Conservation (phyloP, 2,888 invertebrate genomes). For the Cantharis nigra region DNA sequence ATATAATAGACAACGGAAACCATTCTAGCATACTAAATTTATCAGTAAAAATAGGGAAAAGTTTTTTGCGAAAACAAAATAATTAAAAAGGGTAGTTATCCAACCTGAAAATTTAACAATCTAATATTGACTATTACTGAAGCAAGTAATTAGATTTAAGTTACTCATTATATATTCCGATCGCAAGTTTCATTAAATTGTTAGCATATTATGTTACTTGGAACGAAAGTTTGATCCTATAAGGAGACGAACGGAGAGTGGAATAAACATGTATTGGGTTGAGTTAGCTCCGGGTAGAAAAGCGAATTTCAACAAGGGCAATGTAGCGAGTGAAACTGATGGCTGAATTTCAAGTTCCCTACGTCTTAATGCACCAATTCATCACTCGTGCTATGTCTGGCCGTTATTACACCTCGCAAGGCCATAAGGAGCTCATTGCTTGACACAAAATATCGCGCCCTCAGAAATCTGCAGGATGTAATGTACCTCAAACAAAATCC, state of each 20-base stretch:
- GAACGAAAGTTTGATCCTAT: constrained; percentile 26
- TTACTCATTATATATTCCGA: constrained; percentile 19
- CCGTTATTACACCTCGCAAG: constrained; percentile 41
- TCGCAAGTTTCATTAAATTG: constrained; percentile 20
- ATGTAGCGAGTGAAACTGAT: constrained; percentile 54
- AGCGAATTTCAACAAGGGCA: constrained; percentile 37
- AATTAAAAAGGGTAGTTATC: background rate
- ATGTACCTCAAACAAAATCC: constrained; percentile 25
- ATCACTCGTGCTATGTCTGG: constrained; percentile 48
- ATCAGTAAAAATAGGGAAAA: background rate
- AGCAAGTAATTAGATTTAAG: constrained; percentile 2
- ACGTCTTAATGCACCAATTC: constrained; percentile 53
- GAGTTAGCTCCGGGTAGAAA: constrained; percentile 26
- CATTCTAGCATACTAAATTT: background rate
- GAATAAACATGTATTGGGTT: constrained; percentile 38
- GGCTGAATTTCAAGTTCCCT: constrained; percentile 53
- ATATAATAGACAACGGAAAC: background rate
- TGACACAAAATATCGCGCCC: constrained; percentile 27
- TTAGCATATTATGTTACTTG: constrained; percentile 24
- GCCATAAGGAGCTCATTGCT: constrained; percentile 23
- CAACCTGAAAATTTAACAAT: background rate
- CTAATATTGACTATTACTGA: constrained; percentile 2
- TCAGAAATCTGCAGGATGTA: constrained; percentile 23
- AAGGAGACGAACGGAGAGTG: constrained; percentile 6
- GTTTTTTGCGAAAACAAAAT: background rate